These are phyloP conservation scores for Saccostrea cuccullata DNA, from an alignment of 1,140 invertebrate species.

Conservation along the genomic window DNA sequence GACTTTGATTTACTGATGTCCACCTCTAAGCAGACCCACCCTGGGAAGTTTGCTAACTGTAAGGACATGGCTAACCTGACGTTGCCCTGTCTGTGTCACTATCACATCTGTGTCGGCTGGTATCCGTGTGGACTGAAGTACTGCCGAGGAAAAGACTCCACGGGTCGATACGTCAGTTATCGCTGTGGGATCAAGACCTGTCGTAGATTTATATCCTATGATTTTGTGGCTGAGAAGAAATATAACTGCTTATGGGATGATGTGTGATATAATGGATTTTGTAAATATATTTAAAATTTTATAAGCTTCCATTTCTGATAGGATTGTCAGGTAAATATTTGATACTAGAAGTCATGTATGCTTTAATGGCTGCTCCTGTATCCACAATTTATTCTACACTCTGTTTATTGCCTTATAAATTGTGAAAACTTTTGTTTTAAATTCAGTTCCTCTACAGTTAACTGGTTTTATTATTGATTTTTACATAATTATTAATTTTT, in stretches of 20 bases:
- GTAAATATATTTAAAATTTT: neutral
- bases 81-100: constrained; percentile 86
- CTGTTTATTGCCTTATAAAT: neutral
- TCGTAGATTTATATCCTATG: constrained; percentile 91
- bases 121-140: constrained; percentile 97
- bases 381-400: neutral
- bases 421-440: neutral
- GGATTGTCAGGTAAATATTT: neutral
- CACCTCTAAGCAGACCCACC: constrained; percentile 66
- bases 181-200: constrained; percentile 97
- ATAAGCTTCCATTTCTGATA: neutral
- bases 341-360: neutral
- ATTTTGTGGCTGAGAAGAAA: constrained; percentile 90
- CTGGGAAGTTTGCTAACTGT: constrained; percentile 72
- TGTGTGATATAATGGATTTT: constrained; percentile 3
- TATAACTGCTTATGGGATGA: constrained; percentile 91
- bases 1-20: constrained; percentile 69
- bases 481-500: neutral
- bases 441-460: neutral
- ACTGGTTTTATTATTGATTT: neutral
- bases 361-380: neutral
- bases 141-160: constrained; percentile 87
- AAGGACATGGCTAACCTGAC: constrained; percentile 69
- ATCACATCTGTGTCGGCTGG: constrained; percentile 92
- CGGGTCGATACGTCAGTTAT: constrained; percentile 85